phyloP scores from a whole-genome alignment of 1,140 invertebrate genomes.

The Bactericera cockerelli region DNA sequence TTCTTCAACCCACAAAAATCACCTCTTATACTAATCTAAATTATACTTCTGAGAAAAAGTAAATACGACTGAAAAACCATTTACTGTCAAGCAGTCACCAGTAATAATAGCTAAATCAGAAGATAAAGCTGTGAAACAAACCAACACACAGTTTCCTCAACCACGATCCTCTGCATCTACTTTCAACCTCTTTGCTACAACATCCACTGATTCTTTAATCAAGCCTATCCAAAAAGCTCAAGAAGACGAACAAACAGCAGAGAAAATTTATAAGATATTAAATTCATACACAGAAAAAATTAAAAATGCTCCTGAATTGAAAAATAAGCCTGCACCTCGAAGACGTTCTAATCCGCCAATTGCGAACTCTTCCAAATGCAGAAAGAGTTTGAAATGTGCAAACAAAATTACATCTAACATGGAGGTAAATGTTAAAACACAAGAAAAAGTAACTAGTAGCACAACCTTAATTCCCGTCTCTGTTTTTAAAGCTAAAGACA shows the following conservation, averaged over 20 bases:
- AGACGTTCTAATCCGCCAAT: constrained; percentile 54
- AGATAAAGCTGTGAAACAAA: constrained; percentile 22
- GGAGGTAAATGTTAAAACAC: constrained; percentile 13
- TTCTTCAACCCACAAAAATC: not conserved
- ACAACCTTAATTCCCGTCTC: not conserved
- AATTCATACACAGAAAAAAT: constrained; percentile 66
- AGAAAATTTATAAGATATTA: constrained; percentile 61
- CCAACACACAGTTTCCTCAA: not conserved
- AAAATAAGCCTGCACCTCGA: constrained; percentile 62
- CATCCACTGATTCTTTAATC: constrained; percentile 32
- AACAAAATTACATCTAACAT: constrained; percentile 31
- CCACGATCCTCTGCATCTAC: constrained; percentile 30
- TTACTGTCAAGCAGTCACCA: constrained; percentile 24
- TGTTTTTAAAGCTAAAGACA: not conserved
- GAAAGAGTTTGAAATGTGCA: constrained; percentile 46
- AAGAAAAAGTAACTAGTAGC: constrained; percentile 37
- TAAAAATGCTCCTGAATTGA: constrained; percentile 57
- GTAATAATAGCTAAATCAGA: constrained; percentile 31
- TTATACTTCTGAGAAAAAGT: constrained; percentile 19
- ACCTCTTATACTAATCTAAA: not conserved
- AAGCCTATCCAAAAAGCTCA: constrained; percentile 56
- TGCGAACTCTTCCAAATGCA: constrained; percentile 48
- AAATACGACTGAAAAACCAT: constrained; percentile 18
- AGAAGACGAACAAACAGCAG: constrained; percentile 65
- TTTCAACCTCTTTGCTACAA: constrained; percentile 40